A percentile compares a stretch with the other conserved stretches of the same genome.
Conservation (phyloP, 2,888 invertebrate genomes). For the Gymnosoma rotundatum region DNA sequence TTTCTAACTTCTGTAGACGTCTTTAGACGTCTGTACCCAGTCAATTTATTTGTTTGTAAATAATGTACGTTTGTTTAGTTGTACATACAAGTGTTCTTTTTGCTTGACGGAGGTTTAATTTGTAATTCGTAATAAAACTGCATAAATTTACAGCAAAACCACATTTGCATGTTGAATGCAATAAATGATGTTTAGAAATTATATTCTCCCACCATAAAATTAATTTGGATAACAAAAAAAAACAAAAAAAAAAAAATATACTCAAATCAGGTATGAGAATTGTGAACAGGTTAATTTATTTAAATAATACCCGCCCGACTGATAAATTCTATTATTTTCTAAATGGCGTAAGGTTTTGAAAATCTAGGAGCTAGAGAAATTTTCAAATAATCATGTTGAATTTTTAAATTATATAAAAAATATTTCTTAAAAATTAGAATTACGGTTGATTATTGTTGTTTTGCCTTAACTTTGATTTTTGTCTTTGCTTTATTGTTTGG, state of each 20-base stretch:
- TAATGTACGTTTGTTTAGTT: background rate
- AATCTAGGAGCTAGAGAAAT: too few species aligned
- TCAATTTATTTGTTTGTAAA: background rate
- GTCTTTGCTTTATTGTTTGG: too few species aligned
- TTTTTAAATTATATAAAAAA: too few species aligned
- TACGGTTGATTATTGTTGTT: too few species aligned
- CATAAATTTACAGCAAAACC: conserved; percentile 56
- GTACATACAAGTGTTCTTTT: background rate
- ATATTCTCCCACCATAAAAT: conserved; percentile 63
- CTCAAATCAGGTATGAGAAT: conserved; percentile 24
- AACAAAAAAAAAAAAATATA: too few species aligned
- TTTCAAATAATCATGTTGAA: too few species aligned
- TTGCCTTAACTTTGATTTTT: too few species aligned
- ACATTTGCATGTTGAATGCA: conserved; percentile 67
- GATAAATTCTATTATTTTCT: background rate
- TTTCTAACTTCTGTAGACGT: conserved; percentile 45
- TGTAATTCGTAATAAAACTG: conserved; percentile 52
- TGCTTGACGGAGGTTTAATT: conserved; percentile 35
- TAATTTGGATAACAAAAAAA: conserved; percentile 11
- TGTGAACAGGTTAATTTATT: conserved; percentile 33
- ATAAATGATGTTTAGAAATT: conserved; percentile 58
- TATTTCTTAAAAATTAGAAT: too few species aligned
- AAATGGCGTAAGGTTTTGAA: background rate
- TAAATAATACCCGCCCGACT: conserved; percentile 9
- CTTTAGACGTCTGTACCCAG: background rate